phyloP scores from a whole-genome alignment of 1,140 invertebrate genomes.

The Atopsyche davidsoni region DNA sequence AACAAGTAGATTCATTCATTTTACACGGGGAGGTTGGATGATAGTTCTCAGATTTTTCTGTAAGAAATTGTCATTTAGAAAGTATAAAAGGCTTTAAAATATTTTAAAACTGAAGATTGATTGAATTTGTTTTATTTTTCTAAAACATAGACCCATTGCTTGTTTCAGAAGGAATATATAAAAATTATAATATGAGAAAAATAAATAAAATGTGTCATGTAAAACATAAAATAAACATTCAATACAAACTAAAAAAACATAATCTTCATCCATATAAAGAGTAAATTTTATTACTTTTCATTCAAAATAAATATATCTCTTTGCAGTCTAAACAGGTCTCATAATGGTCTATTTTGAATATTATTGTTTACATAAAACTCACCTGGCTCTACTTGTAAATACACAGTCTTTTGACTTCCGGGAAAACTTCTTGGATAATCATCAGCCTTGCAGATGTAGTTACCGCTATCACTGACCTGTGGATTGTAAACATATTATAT shows the following conservation, averaged over 20 bases:
- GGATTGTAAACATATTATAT: slow-evolving; percentile 1
- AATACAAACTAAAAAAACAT: too few species aligned
- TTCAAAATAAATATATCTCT: too few species aligned
- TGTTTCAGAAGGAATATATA: slow-evolving; percentile 1
- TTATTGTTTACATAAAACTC: slow-evolving; percentile 49
- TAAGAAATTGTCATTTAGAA: neutral
- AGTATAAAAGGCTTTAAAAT: neutral
- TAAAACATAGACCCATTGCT: neutral
- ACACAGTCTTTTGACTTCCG: slow-evolving; percentile 55
- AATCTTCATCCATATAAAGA: too few species aligned
- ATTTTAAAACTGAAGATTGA: neutral
- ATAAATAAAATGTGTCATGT: too few species aligned
- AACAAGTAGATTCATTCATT: slow-evolving; percentile 80
- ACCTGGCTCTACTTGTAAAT: slow-evolving; percentile 68
- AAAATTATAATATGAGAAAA: slow-evolving; percentile 10
- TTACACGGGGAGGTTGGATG: slow-evolving; percentile 58
- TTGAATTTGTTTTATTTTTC: neutral
- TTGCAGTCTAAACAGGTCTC: too few species aligned
- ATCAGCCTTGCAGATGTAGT: slow-evolving; percentile 76
- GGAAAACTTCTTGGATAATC: slow-evolving; percentile 47
- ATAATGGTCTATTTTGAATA: slow-evolving; percentile 8
- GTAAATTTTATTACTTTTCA: too few species aligned
- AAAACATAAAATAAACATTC: too few species aligned
- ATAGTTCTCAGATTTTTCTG: slow-evolving; percentile 42
- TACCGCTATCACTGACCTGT: slow-evolving; percentile 64